phyloP scores from a whole-genome alignment of 2,797 vertebrate genomes.

The Phrynocephalus guinanensis region DNA sequence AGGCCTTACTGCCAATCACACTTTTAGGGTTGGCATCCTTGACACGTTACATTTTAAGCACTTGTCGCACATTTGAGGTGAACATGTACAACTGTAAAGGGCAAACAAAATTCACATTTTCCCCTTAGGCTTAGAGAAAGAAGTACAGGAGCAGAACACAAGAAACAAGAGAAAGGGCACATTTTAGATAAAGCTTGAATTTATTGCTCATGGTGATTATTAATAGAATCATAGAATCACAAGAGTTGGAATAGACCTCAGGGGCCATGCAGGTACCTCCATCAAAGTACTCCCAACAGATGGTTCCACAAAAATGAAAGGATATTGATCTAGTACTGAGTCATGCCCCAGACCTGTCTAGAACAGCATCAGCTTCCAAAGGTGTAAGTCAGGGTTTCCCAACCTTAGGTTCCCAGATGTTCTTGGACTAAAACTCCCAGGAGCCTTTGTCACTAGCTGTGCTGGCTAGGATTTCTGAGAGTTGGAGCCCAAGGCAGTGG shows the following conservation, averaged over 20 bases:
- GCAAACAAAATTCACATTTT: background rate
- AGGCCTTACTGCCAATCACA: background rate
- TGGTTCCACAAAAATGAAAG: background rate
- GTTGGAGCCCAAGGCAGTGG: too few relatives aligned
- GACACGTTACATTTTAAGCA: background rate
- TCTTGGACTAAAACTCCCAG: too few relatives aligned
- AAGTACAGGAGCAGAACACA: background rate
- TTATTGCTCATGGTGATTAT: background rate
- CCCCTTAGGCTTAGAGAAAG: background rate
- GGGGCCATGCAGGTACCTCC: too few relatives aligned
- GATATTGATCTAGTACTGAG: background rate
- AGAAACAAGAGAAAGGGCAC: background rate
- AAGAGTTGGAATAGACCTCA: too few relatives aligned
- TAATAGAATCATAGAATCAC: too few relatives aligned
- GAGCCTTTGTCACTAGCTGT: too few relatives aligned
- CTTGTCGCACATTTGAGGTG: background rate
- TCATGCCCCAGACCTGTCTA: background rate
- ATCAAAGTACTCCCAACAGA: too few relatives aligned
- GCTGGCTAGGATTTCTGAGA: too few relatives aligned
- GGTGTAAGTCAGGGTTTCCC: background rate
- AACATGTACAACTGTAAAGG: background rate
- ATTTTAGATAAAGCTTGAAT: too few relatives aligned
- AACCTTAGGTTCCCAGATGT: too few relatives aligned
- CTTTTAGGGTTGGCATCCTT: background rate
- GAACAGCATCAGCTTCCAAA: background rate